Evolutionary conservation across 2,888 invertebrate genomes (phyloP), one percentile per base, ranked within the genome.

Genomic region (Xanthorhoe spadicearia): DNA sequence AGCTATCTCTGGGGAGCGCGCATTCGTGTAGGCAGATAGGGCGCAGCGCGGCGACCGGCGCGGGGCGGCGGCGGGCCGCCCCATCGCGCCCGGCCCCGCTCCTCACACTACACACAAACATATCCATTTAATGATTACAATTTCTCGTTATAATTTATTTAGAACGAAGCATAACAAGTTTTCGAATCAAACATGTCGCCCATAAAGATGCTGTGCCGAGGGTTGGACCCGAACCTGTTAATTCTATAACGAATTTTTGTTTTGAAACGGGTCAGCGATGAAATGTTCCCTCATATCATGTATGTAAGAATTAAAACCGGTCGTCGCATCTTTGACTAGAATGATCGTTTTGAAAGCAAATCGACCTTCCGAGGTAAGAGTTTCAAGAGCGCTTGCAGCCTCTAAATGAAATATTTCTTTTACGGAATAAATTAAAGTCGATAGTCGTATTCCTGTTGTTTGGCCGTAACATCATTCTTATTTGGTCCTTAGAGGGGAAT

Each of bases 131-230:
- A 90, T 88, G 90, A 90, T 92, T 90, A 92, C 90, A 90, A 92
- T 92, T 92, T 90, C 92, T 92, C 91, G 92, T 91, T 91, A 92
- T 92, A 92, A 92, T 92, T 92, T 93, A 92, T 92, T 92, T 90
- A 90, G 89, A 88, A 88, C 86, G 92, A 89, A 89, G 90, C 91
- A 92, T 92, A 92, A 93, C 93, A 92, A 92, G 93, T 92, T 92
- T 91, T 91, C 90, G 92, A 92, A 91, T 93, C 90, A 92, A 92
- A 92, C 89, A 89, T 92, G 92, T 93, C 92, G 92, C 91, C 92
- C 91, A 92, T 93, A 93, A 92, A 93, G 92, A 93, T 92, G 90
- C 88, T 88, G 88, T 87, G 82, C 83, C 83, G 89, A 90, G 91
- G 92, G 91, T 87, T 90, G 92, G 88, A 85, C 89, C 82, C 81